Evolutionary conservation across 2,888 invertebrate genomes (phyloP).

Genomic region (Epinotia demarniana): DNA sequence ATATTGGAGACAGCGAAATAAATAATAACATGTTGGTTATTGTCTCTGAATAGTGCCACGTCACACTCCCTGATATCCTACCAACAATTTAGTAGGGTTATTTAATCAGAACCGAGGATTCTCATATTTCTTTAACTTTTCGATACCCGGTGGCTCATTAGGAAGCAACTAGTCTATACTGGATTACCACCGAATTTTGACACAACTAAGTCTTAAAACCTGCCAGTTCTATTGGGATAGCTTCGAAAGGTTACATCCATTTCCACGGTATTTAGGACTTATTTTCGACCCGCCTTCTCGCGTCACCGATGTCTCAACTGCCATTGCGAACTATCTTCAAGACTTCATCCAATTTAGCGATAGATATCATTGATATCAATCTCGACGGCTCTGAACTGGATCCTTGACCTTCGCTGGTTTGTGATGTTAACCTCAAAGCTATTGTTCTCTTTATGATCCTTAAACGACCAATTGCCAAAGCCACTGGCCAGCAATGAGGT

Average conservation of each 20-base stretch:
- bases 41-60: background rate
- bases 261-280: too few relatives aligned
- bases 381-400: background rate
- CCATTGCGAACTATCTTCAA: background rate
- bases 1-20: background rate
- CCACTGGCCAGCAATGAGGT: conserved; percentile 14
- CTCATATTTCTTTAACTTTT: too few relatives aligned
- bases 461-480: conserved; percentile 34
- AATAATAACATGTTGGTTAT: background rate
- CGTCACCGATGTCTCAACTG: background rate
- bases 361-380: conserved; percentile 18
- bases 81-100: background rate
- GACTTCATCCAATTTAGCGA: background rate
- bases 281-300: too few relatives aligned
- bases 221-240: too few relatives aligned
- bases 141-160: too few relatives aligned
- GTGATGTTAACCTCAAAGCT: conserved; percentile 24
- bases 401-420: conserved; percentile 23
- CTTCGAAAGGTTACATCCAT: too few relatives aligned
- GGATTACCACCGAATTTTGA: too few relatives aligned
- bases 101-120: too few relatives aligned
- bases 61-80: background rate
- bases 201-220: too few relatives aligned
- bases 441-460: conserved; percentile 35
- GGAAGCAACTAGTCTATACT: too few relatives aligned